Percentiles rank a stretch among this genome's conserved stretches.
Conservation (phyloP, 2,888 invertebrate species). For the Osmoderma eremita region DNA sequence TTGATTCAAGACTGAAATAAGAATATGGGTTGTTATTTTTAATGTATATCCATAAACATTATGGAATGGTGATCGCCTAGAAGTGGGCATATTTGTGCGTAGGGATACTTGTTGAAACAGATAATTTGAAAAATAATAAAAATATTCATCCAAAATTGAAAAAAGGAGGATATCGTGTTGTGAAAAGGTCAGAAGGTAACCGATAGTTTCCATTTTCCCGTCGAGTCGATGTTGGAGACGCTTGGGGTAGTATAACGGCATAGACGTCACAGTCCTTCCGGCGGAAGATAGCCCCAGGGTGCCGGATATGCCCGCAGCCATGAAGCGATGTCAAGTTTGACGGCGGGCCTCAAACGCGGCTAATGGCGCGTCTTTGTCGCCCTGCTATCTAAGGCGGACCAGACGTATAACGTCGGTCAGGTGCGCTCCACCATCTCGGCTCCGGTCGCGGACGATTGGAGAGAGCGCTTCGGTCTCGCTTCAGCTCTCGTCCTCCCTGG, state of each 20-base stretch:
- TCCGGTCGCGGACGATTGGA: conserved; percentile 42
- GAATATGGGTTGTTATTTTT: too few relatives aligned
- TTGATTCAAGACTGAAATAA: too few relatives aligned
- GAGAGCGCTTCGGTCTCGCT: conserved; percentile 44
- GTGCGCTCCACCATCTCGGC: conserved; percentile 37
- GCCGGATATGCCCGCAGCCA: conserved; percentile 60
- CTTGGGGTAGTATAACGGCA: conserved; percentile 22
- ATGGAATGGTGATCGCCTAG: too few relatives aligned
- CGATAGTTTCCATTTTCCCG: not conserved
- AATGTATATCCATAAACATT: too few relatives aligned
- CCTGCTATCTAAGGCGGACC: conserved; percentile 49
- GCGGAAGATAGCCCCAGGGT: conserved; percentile 57
- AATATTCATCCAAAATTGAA: too few relatives aligned
- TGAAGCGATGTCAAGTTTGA: conserved; percentile 60
- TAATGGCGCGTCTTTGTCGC: conserved; percentile 60
- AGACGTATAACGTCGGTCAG: conserved; percentile 44
- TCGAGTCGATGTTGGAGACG: not conserved
- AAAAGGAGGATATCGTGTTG: too few relatives aligned
- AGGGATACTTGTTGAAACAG: too few relatives aligned
- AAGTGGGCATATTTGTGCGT: too few relatives aligned
- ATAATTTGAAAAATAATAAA: too few relatives aligned
- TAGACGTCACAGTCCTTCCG: conserved; percentile 43
- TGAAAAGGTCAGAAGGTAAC: too few relatives aligned
- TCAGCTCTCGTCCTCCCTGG: conserved; percentile 54
- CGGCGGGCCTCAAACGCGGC: conserved; percentile 53